Percentiles rank a stretch among this genome's conserved stretches.
These are phyloP conservation scores for Hylia prasina DNA, from an alignment of 2,113 vertebrate species.

Conservation along the genomic window DNA sequence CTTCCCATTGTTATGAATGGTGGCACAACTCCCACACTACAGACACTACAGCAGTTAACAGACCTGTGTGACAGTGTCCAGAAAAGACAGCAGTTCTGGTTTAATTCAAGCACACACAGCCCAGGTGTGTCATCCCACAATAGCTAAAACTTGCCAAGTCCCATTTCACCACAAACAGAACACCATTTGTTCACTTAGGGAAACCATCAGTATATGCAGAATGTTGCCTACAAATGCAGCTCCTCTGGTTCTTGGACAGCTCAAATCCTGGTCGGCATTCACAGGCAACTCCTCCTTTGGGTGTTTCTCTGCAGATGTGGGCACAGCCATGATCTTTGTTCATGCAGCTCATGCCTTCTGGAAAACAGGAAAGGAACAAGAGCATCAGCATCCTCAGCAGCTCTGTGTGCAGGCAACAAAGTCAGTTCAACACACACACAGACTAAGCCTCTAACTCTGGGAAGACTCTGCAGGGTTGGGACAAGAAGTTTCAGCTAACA, in stretches of 20 bases:
- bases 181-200: background rate
- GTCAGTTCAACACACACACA: background rate
- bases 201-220: background rate
- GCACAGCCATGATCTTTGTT: slow-evolving; percentile 96
- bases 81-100: background rate
- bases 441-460: background rate
- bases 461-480: background rate
- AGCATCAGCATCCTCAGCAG: background rate
- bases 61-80: background rate
- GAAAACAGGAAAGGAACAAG: slow-evolving; percentile 54
- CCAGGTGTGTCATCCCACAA: background rate
- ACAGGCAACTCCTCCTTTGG: slow-evolving; percentile 89
- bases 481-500: background rate
- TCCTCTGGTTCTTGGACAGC: slow-evolving; percentile 90
- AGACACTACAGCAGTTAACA: background rate
- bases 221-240: slow-evolving; percentile 87
- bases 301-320: slow-evolving; percentile 95
- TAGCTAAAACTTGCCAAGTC: background rate
- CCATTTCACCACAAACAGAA: background rate
- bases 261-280: slow-evolving; percentile 97
- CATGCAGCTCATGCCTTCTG: slow-evolving; percentile 99
- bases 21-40: background rate
- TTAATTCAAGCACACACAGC: background rate
- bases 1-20: background rate
- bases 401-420: background rate